Conservation (phyloP, 2,113 vertebrate species). For the Thymallus thymallus region DNA sequence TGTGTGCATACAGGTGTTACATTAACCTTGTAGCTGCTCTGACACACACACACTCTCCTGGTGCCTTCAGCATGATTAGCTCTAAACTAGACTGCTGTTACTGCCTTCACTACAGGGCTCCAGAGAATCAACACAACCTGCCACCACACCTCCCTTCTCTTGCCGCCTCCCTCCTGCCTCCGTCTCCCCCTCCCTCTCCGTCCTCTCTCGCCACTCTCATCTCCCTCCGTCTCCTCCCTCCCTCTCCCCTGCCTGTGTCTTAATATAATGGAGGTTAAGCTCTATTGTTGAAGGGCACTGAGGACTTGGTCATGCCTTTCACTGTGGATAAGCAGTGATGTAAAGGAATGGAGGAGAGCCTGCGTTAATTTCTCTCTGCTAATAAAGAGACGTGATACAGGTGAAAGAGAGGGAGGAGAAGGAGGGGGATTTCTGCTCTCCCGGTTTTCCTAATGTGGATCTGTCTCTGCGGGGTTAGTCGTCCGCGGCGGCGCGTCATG, state of each 20-base stretch:
- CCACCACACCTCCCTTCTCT: neutral
- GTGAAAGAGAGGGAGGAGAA: conserved; percentile 17
- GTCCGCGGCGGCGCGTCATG: neutral
- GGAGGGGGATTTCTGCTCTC: neutral
- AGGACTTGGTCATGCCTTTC: conserved; percentile 58
- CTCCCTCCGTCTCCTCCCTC: neutral
- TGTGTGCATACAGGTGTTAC: conserved; percentile 48
- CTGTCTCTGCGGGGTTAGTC: neutral
- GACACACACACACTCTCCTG: conserved; percentile 30
- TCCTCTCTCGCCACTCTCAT: no score
- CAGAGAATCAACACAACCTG: neutral
- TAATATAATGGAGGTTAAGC: conserved; percentile 18
- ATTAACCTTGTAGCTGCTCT: conserved; percentile 56
- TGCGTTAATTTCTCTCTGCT: conserved; percentile 29
- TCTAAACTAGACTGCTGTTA: conserved; percentile 37
- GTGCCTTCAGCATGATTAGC: conserved; percentile 55
- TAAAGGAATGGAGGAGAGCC: conserved; percentile 31
- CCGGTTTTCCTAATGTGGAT: neutral
- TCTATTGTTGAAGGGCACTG: conserved; percentile 45
- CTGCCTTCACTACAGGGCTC: neutral
- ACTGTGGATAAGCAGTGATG: conserved; percentile 53
- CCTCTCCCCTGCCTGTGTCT: neutral
- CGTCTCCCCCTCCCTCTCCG: neutral
- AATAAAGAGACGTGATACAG: conserved; percentile 56
- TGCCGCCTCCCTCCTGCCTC: neutral